Conservation (phyloP, 2,113 vertebrate genomes). For the Bos taurus region DNA sequence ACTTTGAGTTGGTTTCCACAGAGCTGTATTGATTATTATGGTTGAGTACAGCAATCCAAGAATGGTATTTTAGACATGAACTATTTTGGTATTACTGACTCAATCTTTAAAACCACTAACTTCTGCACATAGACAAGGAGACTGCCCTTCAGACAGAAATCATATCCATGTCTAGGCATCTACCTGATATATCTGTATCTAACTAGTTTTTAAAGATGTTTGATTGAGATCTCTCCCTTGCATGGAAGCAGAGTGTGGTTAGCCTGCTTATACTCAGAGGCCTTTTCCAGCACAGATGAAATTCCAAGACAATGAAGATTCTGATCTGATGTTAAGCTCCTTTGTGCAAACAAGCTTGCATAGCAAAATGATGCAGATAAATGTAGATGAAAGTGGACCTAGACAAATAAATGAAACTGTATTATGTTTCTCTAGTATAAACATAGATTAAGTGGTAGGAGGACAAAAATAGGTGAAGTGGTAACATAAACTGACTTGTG, state of each 20-base stretch:
- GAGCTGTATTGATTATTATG: background rate
- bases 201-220: background rate
- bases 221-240: background rate
- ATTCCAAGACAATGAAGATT: slow-evolving; percentile 13
- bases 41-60: background rate
- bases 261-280: background rate
- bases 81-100: background rate
- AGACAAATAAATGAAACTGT: slow-evolving; percentile 34
- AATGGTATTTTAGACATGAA: background rate
- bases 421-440: slow-evolving; percentile 11
- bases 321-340: background rate
- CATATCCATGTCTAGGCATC: background rate
- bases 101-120: background rate
- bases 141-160: background rate
- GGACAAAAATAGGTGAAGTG: slow-evolving; percentile 41
- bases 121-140: background rate
- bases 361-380: background rate
- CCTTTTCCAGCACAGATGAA: background rate
- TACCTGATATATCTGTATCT: background rate
- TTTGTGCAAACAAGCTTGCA: background rate
- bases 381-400: background rate
- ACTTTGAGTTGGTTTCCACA: background rate
- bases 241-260: background rate
- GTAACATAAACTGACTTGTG: slow-evolving; percentile 32
- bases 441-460: slow-evolving; percentile 36